Evolutionary conservation across 2,888 invertebrate species (phyloP).

Genomic region (Nomada fucata): DNA sequence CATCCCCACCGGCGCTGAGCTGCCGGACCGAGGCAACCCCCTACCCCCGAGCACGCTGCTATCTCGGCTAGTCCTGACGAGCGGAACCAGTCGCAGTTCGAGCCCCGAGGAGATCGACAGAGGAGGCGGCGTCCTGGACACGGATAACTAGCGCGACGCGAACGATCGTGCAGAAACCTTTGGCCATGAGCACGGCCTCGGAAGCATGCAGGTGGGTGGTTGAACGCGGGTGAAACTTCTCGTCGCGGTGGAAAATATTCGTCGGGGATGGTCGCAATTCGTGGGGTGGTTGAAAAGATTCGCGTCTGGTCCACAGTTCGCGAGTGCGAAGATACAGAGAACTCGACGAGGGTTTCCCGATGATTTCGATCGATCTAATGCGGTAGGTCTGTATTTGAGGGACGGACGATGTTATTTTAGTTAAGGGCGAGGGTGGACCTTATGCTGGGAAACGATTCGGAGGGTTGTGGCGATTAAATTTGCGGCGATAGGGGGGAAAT

Average conservation of each 20-base stretch:
- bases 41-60: conserved; percentile 73
- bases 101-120: conserved; percentile 53
- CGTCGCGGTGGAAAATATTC: not conserved
- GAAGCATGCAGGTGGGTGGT: conserved; percentile 81
- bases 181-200: conserved; percentile 77
- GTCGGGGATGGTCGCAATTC: not conserved
- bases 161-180: conserved; percentile 68
- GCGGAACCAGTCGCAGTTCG: conserved; percentile 67
- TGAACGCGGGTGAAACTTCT: not conserved
- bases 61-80: conserved; percentile 51
- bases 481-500: no score
- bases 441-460: no score
- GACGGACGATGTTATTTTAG: no score
- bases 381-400: no score
- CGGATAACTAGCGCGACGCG: conserved; percentile 34
- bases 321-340: no score
- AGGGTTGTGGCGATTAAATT: no score
- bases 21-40: conserved; percentile 55
- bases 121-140: conserved; percentile 39
- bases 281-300: no score
- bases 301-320: no score
- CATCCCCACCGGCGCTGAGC: conserved; percentile 54
- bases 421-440: no score
- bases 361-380: no score
- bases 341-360: no score